Conservation (phyloP, 2,888 invertebrate species). For the Gari tellinella region DNA sequence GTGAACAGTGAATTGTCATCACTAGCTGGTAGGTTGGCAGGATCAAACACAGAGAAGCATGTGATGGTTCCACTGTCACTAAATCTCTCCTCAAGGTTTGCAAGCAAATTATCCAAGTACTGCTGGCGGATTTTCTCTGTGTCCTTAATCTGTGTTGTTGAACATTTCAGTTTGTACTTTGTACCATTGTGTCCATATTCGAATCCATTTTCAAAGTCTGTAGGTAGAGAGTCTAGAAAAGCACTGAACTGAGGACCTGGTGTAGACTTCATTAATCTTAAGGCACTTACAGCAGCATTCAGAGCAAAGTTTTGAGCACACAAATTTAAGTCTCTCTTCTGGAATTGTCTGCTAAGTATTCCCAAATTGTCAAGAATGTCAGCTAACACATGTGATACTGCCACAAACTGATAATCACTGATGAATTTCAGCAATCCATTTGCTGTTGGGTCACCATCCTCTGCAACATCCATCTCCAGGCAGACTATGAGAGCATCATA, state of each 20-base stretch:
- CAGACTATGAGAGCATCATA: conserved; percentile 20
- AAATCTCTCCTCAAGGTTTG: no score
- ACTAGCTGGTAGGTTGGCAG: background rate
- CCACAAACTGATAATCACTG: conserved; percentile 17
- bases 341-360: conserved; percentile 10
- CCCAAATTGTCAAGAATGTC: no score
- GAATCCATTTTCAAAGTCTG: no score
- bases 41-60: background rate
- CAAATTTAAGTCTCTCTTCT: conserved; percentile 9
- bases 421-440: conserved; percentile 14
- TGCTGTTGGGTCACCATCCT: conserved; percentile 19
- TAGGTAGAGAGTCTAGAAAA: background rate
- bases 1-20: background rate
- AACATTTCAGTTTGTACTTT: no score
- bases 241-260: conserved; percentile 11
- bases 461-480: conserved; percentile 11
- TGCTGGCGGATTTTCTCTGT: no score
- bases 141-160: no score
- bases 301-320: conserved; percentile 2
- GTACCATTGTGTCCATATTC: no score
- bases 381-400: conserved; percentile 8
- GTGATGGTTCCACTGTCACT: background rate
- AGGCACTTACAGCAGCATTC: conserved; percentile 5
- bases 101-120: no score
- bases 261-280: conserved; percentile 12